These are phyloP conservation scores for Hycleus cichorii DNA, from an alignment of 1,140 invertebrate species.

Conservation along the genomic window DNA sequence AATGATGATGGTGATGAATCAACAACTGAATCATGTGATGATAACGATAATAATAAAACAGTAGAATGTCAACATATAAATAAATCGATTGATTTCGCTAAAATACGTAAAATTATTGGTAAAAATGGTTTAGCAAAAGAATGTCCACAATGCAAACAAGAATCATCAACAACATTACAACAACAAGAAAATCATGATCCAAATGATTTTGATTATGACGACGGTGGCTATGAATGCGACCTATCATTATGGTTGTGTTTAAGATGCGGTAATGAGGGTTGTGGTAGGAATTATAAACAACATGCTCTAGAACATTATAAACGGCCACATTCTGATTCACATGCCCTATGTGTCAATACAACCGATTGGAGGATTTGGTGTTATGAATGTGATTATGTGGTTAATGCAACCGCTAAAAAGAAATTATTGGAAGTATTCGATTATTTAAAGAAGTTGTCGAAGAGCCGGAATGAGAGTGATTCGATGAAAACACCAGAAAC, in stretches of 20 bases:
- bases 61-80: slow-evolving; percentile 59
- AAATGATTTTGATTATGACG: slow-evolving; percentile 27
- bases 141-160: slow-evolving; percentile 55
- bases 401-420: slow-evolving; percentile 50
- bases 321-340: slow-evolving; percentile 66
- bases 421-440: slow-evolving; percentile 58
- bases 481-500: neutral
- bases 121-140: slow-evolving; percentile 48
- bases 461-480: neutral
- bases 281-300: slow-evolving; percentile 59
- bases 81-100: slow-evolving; percentile 57
- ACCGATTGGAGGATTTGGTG: slow-evolving; percentile 68
- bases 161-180: slow-evolving; percentile 10
- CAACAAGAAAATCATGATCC: slow-evolving; percentile 17
- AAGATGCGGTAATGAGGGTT: slow-evolving; percentile 66
- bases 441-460: slow-evolving; percentile 48
- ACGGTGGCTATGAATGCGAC: slow-evolving; percentile 51
- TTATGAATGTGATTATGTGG: slow-evolving; percentile 57
- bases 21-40: slow-evolving; percentile 53
- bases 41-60: slow-evolving; percentile 38
- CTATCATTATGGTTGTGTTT: slow-evolving; percentile 60
- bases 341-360: slow-evolving; percentile 67
- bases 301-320: slow-evolving; percentile 73
- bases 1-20: slow-evolving; percentile 44
- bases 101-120: slow-evolving; percentile 56